phyloP scores from a whole-genome alignment of 2,113 vertebrate genomes.

The Accipiter cooperii region DNA sequence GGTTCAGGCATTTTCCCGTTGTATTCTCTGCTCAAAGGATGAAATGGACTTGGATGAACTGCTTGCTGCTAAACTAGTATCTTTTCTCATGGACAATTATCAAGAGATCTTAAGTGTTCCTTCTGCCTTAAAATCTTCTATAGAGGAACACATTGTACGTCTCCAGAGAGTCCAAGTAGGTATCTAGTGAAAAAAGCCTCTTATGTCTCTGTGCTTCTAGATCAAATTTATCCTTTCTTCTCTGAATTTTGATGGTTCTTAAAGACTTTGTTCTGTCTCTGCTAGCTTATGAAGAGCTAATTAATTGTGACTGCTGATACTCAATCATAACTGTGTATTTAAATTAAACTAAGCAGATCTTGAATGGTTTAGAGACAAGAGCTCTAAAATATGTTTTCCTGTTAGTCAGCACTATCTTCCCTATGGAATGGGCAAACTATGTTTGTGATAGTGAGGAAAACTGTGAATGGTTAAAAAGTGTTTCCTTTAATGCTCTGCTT shows the following conservation, averaged over 20 bases:
- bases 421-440: background rate
- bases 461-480: background rate
- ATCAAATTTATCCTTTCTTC: background rate
- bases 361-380: background rate
- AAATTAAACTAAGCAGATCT: background rate
- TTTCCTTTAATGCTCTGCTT: background rate
- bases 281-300: background rate
- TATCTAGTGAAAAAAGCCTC: background rate
- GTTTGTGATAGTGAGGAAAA: background rate
- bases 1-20: slow-evolving; percentile 83
- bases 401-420: background rate
- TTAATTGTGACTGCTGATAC: background rate
- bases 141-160: slow-evolving; percentile 78
- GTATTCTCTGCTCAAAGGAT: slow-evolving; percentile 82
- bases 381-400: background rate
- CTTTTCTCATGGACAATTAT: slow-evolving; percentile 83
- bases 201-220: background rate
- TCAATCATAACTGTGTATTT: background rate
- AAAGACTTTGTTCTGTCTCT: background rate
- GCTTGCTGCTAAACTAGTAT: slow-evolving; percentile 81
- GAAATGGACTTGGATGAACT: slow-evolving; percentile 86
- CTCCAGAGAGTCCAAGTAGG: slow-evolving; percentile 79
- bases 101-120: slow-evolving; percentile 78
- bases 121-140: slow-evolving; percentile 68
- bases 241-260: background rate